A percentile compares a stretch with the other conserved stretches of the same genome.
phyloP scores from a whole-genome alignment of 2,888 invertebrate species.

The Brachynemurus nebulosus region DNA sequence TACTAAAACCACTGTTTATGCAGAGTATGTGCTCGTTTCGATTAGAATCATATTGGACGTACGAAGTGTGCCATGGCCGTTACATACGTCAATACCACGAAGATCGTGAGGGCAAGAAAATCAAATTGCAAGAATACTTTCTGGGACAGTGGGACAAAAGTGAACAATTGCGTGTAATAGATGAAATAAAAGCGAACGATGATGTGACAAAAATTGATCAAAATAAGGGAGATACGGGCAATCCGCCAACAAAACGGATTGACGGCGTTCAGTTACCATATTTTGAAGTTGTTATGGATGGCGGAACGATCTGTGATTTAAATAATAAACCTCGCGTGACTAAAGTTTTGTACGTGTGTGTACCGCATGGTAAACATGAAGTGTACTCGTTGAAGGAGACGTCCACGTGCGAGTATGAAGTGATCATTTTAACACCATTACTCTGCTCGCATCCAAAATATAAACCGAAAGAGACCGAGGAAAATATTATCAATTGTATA shows the following conservation, averaged over 20 bases:
- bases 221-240: slow-evolving; percentile 35
- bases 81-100: slow-evolving; percentile 92
- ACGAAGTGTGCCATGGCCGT: slow-evolving; percentile 88
- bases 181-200: slow-evolving; percentile 34
- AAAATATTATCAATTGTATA: slow-evolving; percentile 61
- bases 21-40: slow-evolving; percentile 74
- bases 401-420: slow-evolving; percentile 89
- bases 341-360: slow-evolving; percentile 78
- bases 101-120: slow-evolving; percentile 73
- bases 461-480: slow-evolving; percentile 61
- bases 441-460: slow-evolving; percentile 85
- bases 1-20: slow-evolving; percentile 61
- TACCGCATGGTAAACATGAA: slow-evolving; percentile 76
- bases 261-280: slow-evolving; percentile 84
- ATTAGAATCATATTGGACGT: slow-evolving; percentile 88
- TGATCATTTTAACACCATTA: slow-evolving; percentile 71
- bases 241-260: slow-evolving; percentile 51
- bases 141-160: slow-evolving; percentile 64
- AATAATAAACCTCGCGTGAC: slow-evolving; percentile 72
- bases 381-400: slow-evolving; percentile 87
- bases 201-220: slow-evolving; percentile 37
- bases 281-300: slow-evolving; percentile 71
- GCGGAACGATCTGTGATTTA: slow-evolving; percentile 86
- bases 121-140: slow-evolving; percentile 72
- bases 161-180: slow-evolving; percentile 43